Percentiles rank a stretch among this genome's conserved stretches.
These are phyloP conservation scores for Mareca penelope DNA, from an alignment of 2,797 vertebrate species.

Conservation along the genomic window DNA sequence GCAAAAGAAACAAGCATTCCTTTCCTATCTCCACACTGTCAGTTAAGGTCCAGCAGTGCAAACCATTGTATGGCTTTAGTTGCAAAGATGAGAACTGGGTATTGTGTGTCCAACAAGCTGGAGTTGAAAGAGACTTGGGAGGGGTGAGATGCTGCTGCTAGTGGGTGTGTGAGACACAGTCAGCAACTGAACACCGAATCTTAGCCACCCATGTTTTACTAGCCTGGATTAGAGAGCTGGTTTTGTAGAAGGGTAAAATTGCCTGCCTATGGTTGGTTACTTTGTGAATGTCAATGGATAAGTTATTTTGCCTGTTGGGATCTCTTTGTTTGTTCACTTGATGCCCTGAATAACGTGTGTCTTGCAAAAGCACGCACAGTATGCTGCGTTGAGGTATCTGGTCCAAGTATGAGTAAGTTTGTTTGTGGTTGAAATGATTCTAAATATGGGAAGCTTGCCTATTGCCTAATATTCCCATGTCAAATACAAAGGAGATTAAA, in stretches of 20 bases:
- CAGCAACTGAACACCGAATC: rapidly evolving
- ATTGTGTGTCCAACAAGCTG: background rate
- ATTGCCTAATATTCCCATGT: conserved; percentile 34
- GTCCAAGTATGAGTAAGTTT: conserved; percentile 41
- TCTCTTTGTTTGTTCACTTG: background rate
- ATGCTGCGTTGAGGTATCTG: background rate
- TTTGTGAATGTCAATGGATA: background rate
- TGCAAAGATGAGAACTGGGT: background rate
- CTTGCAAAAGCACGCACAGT: background rate
- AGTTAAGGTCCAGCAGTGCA: background rate
- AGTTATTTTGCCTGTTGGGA: background rate
- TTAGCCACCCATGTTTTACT: background rate
- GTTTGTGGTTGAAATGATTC: conserved; percentile 43
- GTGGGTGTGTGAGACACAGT: background rate
- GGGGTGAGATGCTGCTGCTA: background rate
- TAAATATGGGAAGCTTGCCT: conserved; percentile 46
- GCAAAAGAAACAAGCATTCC: background rate
- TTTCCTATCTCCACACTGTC: background rate
- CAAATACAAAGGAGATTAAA: conserved; percentile 32
- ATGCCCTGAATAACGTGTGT: background rate
- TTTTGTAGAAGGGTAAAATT: background rate
- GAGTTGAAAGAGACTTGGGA: background rate
- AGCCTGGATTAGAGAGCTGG: background rate
- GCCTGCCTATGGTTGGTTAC: background rate
- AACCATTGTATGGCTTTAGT: background rate